phyloP scores from a whole-genome alignment of 2,113 vertebrate genomes.

The Narcine bancroftii region DNA sequence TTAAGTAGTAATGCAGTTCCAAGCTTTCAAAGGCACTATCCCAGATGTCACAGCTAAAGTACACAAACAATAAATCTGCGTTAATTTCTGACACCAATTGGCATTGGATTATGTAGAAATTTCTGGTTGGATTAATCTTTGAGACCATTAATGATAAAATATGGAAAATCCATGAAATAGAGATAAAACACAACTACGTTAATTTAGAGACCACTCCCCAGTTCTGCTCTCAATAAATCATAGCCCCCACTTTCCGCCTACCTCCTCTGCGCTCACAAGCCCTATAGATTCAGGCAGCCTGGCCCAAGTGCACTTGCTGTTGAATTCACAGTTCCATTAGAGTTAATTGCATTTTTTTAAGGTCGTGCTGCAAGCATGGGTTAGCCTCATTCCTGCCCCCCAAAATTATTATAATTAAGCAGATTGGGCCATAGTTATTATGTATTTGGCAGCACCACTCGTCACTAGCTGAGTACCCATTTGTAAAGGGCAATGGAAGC shows the following conservation, averaged over 20 bases:
- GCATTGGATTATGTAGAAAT: background rate
- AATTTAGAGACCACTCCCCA: background rate
- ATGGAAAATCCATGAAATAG: background rate
- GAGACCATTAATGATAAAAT: background rate
- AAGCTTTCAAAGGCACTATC: background rate
- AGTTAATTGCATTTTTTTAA: background rate
- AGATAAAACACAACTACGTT: background rate
- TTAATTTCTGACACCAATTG: background rate
- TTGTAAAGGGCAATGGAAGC: background rate
- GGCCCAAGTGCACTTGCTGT: background rate
- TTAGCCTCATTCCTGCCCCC: background rate
- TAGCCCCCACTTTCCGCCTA: background rate
- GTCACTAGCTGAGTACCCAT: background rate
- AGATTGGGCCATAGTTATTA: background rate
- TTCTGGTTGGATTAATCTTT: background rate
- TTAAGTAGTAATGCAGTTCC: background rate
- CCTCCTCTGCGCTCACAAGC: background rate
- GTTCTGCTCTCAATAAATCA: background rate
- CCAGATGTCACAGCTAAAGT: background rate
- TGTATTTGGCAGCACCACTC: background rate
- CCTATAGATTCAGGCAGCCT: background rate
- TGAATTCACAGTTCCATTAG: background rate
- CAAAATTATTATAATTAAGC: conserved; percentile 13
- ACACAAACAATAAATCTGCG: background rate
- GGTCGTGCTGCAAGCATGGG: background rate